These are phyloP conservation scores for Hypselothyrea guttata DNA, from an alignment of 2,888 invertebrate genomes.

Conservation along the genomic window DNA sequence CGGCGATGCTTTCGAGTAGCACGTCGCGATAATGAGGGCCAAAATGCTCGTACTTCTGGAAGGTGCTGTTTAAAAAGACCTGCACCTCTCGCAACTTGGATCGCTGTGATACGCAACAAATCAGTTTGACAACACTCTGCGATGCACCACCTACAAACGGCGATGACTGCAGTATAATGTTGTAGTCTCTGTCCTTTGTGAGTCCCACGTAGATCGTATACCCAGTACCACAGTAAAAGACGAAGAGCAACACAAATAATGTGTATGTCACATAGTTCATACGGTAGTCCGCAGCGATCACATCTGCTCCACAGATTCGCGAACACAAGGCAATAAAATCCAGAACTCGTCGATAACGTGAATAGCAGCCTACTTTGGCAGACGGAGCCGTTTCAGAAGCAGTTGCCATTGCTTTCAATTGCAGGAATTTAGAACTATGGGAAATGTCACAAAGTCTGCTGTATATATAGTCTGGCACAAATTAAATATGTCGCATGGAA, in stretches of 20 bases:
- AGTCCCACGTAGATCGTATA: slow-evolving; percentile 50
- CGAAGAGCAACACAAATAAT: slow-evolving; percentile 1
- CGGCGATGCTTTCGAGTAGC: slow-evolving; percentile 15
- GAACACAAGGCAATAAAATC: neutral
- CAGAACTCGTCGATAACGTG: slow-evolving; percentile 14
- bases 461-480: slow-evolving; percentile 18
- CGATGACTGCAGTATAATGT: slow-evolving; percentile 34
- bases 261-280: slow-evolving; percentile 19
- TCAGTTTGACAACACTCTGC: slow-evolving; percentile 14
- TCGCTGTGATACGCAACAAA: slow-evolving; percentile 8
- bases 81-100: neutral
- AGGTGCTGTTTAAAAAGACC: slow-evolving; percentile 28
- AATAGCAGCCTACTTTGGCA: neutral
- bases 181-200: slow-evolving; percentile 32
- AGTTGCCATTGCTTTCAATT: neutral
- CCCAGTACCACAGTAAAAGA: slow-evolving; percentile 31
- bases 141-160: slow-evolving; percentile 34
- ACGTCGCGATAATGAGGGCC: slow-evolving; percentile 16
- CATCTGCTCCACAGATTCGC: slow-evolving; percentile 25
- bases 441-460: neutral
- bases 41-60: slow-evolving; percentile 32
- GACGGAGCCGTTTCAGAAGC: neutral
- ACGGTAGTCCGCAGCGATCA: slow-evolving; percentile 32
- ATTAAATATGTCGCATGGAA: neutral
- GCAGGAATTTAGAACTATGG: neutral